Evolutionary conservation across 2,113 vertebrate species (phyloP).

Genomic region (Hepsetus odoe): DNA sequence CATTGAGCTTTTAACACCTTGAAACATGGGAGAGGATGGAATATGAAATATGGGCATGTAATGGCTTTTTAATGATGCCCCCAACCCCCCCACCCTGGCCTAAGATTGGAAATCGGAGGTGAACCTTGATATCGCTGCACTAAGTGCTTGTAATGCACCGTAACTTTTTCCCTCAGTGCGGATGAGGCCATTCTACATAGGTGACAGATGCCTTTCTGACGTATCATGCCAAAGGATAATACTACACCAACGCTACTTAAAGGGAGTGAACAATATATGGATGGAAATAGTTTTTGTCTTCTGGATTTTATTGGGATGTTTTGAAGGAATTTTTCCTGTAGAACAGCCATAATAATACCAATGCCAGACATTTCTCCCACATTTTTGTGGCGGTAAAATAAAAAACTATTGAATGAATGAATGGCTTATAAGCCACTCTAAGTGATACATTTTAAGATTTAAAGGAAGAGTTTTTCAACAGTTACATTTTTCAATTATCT

Average conservation of each 20-base stretch:
- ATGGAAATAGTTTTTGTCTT: conserved; percentile 25
- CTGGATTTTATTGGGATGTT: conserved; percentile 31
- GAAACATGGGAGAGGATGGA: conserved; percentile 79
- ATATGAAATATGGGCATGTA: conserved; percentile 82
- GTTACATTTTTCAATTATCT: too few species aligned
- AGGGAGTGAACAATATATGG: conserved; percentile 29
- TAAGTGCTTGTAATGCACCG: conserved; percentile 83
- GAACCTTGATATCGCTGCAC: conserved; percentile 81
- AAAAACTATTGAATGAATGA: neutral
- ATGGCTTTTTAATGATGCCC: conserved; percentile 84
- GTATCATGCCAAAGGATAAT: conserved; percentile 68
- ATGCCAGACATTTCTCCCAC: neutral
- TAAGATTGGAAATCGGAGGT: conserved; percentile 83
- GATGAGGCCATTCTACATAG: conserved; percentile 73
- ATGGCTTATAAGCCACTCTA: too few species aligned
- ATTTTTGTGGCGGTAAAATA: neutral
- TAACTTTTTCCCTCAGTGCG: conserved; percentile 76
- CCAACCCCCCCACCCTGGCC: conserved; percentile 78
- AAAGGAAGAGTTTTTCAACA: too few species aligned
- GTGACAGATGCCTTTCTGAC: conserved; percentile 70
- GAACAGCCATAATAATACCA: conserved; percentile 19
- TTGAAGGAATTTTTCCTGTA: conserved; percentile 25
- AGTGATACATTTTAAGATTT: too few species aligned
- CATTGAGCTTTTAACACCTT: conserved; percentile 84
- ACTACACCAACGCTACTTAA: conserved; percentile 55